Conservation (phyloP, 2,888 invertebrate species). For the Diaphora mendica region DNA sequence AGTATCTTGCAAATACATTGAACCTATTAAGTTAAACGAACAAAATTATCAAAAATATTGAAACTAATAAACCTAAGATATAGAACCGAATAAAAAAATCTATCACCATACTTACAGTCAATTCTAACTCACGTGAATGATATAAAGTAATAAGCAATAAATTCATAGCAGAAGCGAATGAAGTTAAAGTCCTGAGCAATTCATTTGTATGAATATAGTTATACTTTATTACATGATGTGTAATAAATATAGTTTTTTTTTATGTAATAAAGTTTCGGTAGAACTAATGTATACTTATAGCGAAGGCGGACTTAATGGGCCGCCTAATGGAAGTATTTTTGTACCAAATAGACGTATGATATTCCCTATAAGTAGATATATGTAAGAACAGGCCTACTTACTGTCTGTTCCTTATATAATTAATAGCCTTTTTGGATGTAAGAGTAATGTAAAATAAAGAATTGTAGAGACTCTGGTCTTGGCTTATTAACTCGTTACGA, state of each 20-base stretch:
- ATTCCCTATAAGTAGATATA: not conserved
- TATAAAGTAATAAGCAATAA: not conserved
- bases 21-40: too few species aligned
- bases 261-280: constrained; percentile 10
- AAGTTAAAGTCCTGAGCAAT: not conserved
- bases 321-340: constrained; percentile 44
- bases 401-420: not conserved
- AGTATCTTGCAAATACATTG: too few species aligned
- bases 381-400: not conserved
- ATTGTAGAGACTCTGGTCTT: not conserved
- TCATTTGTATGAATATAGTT: not conserved
- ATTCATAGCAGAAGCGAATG: too few species aligned
- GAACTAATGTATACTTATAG: constrained; percentile 38
- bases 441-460: not conserved
- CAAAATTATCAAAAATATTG: too few species aligned
- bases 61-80: too few species aligned
- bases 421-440: not conserved
- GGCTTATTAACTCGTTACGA: not conserved
- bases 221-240: too few species aligned
- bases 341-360: constrained; percentile 34
- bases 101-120: not conserved
- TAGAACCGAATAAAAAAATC: not conserved
- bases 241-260: too few species aligned
- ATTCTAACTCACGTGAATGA: not conserved
- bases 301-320: constrained; percentile 36